A percentile compares a stretch with the other conserved stretches of the same genome.
phyloP scores from a whole-genome alignment of 2,113 vertebrate species.

The Protobothrops flavoviridis region DNA sequence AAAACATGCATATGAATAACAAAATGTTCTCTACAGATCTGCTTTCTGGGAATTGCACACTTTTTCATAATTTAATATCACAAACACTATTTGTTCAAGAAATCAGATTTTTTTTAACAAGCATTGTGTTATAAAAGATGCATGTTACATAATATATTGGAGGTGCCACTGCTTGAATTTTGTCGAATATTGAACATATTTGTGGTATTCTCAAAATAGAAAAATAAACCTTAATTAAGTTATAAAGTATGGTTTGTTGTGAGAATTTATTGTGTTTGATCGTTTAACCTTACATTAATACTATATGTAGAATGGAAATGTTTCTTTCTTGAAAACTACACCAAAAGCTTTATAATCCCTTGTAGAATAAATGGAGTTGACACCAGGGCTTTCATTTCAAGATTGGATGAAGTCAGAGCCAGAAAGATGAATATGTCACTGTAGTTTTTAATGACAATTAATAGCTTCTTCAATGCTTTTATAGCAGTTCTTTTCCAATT shows the following conservation, averaged over 20 bases:
- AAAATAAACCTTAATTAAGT: background rate
- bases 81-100: background rate
- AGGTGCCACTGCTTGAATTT: background rate
- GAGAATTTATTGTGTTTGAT: slow-evolving; percentile 17
- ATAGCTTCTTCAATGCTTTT: slow-evolving; percentile 37
- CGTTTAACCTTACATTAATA: background rate
- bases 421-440: background rate
- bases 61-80: background rate
- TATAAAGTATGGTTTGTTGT: slow-evolving; percentile 6
- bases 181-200: background rate
- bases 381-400: background rate
- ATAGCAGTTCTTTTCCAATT: background rate
- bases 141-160: background rate
- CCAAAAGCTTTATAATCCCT: background rate
- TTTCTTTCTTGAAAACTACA: background rate
- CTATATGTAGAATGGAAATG: background rate
- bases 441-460: slow-evolving; percentile 43
- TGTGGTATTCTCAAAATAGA: background rate
- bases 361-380: background rate
- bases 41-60: background rate
- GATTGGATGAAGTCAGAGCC: background rate
- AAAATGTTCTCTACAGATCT: background rate
- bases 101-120: background rate
- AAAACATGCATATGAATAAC: background rate
- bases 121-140: background rate